A percentile compares a stretch with the other conserved stretches of the same genome.
These are phyloP conservation scores for Acheta domesticus DNA, from an alignment of 2,888 invertebrate genomes.

Conservation along the genomic window DNA sequence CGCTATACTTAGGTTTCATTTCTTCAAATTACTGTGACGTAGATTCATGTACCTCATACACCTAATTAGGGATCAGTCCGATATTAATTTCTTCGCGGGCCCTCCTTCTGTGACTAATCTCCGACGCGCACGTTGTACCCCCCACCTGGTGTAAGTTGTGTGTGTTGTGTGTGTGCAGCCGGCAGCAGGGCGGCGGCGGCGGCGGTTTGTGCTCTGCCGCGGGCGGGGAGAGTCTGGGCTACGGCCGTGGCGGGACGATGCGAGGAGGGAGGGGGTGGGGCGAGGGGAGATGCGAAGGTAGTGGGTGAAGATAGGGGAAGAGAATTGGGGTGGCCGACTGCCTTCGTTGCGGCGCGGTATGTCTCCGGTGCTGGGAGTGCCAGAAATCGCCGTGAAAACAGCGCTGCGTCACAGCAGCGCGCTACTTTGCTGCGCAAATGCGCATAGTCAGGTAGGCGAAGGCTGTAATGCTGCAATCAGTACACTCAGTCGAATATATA, in stretches of 20 bases:
- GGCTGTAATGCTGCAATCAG: too few relatives aligned
- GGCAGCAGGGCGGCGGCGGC: too few relatives aligned
- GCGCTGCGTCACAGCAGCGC: too few relatives aligned
- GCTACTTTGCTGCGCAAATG: too few relatives aligned
- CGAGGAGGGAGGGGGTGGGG: neutral
- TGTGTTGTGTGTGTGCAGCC: too few relatives aligned
- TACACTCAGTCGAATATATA: too few relatives aligned
- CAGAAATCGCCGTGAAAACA: too few relatives aligned
- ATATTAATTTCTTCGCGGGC: neutral
- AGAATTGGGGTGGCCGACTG: too few relatives aligned
- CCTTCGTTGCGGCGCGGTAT: too few relatives aligned
- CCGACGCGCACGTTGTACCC: neutral
- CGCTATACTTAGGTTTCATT: neutral
- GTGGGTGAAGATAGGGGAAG: too few relatives aligned
- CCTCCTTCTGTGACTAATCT: neutral
- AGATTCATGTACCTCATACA: neutral
- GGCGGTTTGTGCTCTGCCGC: neutral
- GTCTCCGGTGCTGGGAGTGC: too few relatives aligned
- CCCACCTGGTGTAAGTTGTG: neutral
- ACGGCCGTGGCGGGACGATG: neutral
- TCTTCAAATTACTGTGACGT: constrained; percentile 2
- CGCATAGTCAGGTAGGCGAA: too few relatives aligned
- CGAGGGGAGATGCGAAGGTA: neutral
- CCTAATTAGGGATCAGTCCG: constrained; percentile 18
- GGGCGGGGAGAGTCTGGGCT: neutral